Base-by-base conservation (phyloP, 2,888 invertebrate genomes). In the Spodoptera exigua region DNA sequence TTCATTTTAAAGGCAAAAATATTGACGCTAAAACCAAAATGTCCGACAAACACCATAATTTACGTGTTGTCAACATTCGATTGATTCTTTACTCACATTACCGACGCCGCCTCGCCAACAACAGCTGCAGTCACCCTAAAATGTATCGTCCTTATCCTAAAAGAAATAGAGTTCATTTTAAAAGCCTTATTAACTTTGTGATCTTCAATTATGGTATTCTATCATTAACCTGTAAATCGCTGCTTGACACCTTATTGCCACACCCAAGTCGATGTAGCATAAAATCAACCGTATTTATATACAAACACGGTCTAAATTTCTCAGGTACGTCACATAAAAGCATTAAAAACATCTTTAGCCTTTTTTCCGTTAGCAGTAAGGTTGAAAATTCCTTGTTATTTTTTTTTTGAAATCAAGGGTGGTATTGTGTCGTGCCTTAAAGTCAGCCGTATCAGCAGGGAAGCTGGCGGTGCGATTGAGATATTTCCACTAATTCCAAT, bases 381-480 rank as follows among this genome's bases (percentile, higher is more conserved):
- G 68, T 71, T 64, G 1, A 40, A 48, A 61, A 62, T 71, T 34
- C 11, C 2, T 51, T 60, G 5, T 3, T 12, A 5, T 0, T 9
- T 17, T 7, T 44, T 56, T 66, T 44, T 59, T 36, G 59, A 60
- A 61, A 68, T 64, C 53, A 46, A 70, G 64, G 61, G 69, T 61
- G 73, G 72, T 72, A 74, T 74, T 78, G 16, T 80, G 78, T 83
- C 80, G 76, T 81, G 75, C 78, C 60, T 79, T 70, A 65, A 79
- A 76, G 80, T 79, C 81, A 80, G 76, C 79, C 74, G 61, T 82
- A 81, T 73, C 88, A 86, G 88, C 87, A 76, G 88, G 87, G 76
- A 84, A 70, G 79, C 77, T 68, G 76, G 84, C 91, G 90, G 91
- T 63, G 3, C 86, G 82, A 89, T 91, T 90, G 90, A 91, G 82